Evolutionary conservation across 2,113 vertebrate species (phyloP).

Genomic region (Pitta sordida): DNA sequence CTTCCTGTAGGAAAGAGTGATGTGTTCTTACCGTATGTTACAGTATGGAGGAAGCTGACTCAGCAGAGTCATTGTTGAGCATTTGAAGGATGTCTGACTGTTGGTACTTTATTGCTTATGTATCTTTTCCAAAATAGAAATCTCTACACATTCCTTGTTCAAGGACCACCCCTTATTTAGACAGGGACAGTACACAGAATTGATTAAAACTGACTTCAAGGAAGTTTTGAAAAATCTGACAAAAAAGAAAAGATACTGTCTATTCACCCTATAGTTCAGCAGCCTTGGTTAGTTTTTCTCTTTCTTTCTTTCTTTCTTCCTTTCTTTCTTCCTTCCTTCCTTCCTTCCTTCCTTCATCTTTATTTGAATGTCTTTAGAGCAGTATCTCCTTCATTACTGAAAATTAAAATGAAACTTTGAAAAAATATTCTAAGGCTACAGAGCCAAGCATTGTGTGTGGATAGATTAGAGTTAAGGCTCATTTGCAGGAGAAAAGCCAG

Average conservation of each 20-base stretch:
- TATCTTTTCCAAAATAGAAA: not conserved
- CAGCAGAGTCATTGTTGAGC: not conserved
- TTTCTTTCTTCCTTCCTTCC: not conserved
- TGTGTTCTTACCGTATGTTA: not conserved
- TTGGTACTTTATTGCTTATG: not conserved
- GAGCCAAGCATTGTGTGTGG: not conserved
- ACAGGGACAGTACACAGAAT: not conserved
- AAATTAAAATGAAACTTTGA: slow-evolving; percentile 53
- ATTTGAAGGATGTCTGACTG: not conserved
- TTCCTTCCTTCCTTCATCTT: not conserved
- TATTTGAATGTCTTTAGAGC: slow-evolving; percentile 29
- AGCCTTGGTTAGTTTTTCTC: not conserved
- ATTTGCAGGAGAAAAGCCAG: slow-evolving; percentile 40
- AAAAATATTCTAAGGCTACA: slow-evolving; percentile 1
- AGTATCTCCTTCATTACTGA: not conserved
- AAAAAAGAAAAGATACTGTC: not conserved
- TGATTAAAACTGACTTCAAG: not conserved
- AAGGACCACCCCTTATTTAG: not conserved
- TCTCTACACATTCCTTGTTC: not conserved
- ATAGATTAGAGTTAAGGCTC: slow-evolving; percentile 16
- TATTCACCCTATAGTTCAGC: not conserved
- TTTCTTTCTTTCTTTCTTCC: not conserved
- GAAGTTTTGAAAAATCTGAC: not conserved
- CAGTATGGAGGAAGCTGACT: not conserved
- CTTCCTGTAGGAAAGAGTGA: not conserved